Evolutionary conservation across 64 coral and sea anemone genomes (phyloP), one percentile per base, ranked within the genome.

Genomic region (Pocillopora damicornis): DNA sequence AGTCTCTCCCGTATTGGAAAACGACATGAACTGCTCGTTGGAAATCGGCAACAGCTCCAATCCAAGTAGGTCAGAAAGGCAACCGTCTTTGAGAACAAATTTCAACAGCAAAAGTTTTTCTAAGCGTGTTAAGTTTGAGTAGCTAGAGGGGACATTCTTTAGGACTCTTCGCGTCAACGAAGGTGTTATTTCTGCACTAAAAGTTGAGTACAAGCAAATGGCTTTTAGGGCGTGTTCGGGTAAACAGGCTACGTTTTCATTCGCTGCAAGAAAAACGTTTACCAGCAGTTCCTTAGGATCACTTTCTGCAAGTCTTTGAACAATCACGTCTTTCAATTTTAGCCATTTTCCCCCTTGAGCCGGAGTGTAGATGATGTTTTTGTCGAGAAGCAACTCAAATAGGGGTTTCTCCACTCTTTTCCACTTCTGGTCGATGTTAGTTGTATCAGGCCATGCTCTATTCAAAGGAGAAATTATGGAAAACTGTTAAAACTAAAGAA

Each of bases 371-470:
- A 95, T 38, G 1, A 95, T 57, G 26, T 86, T 59, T 23, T 79
- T 74, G 13, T n/a, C 7, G 35, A 92, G 80, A 3, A 98, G 37
- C 71, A 58, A 63, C 58, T 88, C 3, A 36, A 92, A 83, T 56
- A 92, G 90, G 36, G 73, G 72, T 37, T 92, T 57, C 58, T 92
- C 63, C 56, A 92, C 74, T 42, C 42, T 79, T 22, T 84, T 98
- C 96, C 93, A 98, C 26, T 92, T 92, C 26, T 78, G 78, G 14
- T 94, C 90, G 13, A 98, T 79, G 37, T 26, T 17, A 0, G n/a
- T 38, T 0, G 90, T 11, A 81, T 92, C 63, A 16, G 96, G 96
- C 87, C 93, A 92, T 35, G 93, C 96, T 35, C 73, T 88, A 72
- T 26, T 15, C 42, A 9, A 25, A 5, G 57, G 56, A 56, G 8